phyloP scores from a whole-genome alignment of 37 sponge, comb jelly and placozoan genomes.

The Geodia barretti region DNA sequence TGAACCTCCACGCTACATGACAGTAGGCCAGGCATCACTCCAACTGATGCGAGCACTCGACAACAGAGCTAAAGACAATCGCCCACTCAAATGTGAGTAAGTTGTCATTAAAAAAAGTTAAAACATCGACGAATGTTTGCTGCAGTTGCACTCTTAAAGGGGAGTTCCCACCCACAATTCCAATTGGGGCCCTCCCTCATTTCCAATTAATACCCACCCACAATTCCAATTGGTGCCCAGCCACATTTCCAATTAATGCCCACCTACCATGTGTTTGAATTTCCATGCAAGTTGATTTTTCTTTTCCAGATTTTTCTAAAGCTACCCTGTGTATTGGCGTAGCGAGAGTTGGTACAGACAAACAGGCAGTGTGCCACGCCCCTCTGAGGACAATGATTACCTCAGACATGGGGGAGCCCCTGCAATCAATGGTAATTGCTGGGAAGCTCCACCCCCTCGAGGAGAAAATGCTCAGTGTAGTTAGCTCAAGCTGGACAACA shows the following conservation, averaged over 20 bases:
- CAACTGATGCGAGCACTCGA: conserved; percentile 76
- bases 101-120: neutral
- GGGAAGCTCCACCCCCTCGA: conserved; percentile 87
- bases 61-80: conserved; percentile 19
- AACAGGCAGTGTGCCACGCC: conserved; percentile 62
- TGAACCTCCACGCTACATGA: conserved; percentile 93
- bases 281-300: neutral
- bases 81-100: conserved; percentile 21
- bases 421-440: conserved; percentile 89
- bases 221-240: too few relatives aligned
- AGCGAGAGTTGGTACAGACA: conserved; percentile 85
- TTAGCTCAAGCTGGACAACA: too few relatives aligned
- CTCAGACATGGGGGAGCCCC: conserved; percentile 83
- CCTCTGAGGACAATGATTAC: conserved; percentile 48
- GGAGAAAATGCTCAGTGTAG: conserved; percentile 73
- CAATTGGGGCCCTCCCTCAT: neutral
- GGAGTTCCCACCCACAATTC: neutral
- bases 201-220: neutral
- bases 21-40: conserved; percentile 68
- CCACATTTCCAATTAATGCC: neutral
- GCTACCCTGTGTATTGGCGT: conserved; percentile 80
- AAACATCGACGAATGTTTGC: neutral
- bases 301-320: conserved; percentile 22
- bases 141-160: neutral
- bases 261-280: neutral